These are phyloP conservation scores for Parapsyche elsis DNA, from an alignment of 1,140 invertebrate species.

Conservation along the genomic window DNA sequence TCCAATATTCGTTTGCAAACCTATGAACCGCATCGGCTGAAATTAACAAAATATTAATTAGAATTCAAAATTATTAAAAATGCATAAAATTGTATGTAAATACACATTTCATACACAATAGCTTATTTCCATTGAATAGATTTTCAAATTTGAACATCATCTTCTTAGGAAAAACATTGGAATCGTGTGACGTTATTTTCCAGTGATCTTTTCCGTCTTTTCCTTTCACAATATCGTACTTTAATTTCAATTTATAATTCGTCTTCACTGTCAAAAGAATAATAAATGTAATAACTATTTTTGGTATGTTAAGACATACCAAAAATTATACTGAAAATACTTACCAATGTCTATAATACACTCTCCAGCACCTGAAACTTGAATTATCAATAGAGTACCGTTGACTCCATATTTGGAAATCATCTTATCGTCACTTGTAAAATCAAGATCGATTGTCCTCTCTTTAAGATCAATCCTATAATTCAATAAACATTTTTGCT, in stretches of 20 bases:
- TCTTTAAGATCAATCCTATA: not conserved
- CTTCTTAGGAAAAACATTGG: not conserved
- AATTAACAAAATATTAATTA: too few relatives aligned
- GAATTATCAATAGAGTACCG: constrained; percentile 9
- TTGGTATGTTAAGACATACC: not conserved
- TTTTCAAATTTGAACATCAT: constrained; percentile 33
- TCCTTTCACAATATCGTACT: constrained; percentile 27
- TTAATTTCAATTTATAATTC: not conserved
- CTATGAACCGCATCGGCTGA: constrained; percentile 58
- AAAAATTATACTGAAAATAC: constrained; percentile 2
- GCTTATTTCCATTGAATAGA: constrained; percentile 35
- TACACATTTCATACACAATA: constrained; percentile 4
- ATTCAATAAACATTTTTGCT: not conserved
- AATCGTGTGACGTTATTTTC: constrained; percentile 15
- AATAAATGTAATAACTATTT: not conserved
- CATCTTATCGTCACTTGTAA: not conserved
- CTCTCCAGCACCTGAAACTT: not conserved
- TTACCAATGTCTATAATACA: not conserved
- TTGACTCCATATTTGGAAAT: not conserved
- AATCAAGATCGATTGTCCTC: not conserved
- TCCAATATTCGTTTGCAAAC: constrained; percentile 63
- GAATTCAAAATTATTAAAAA: constrained; percentile 9
- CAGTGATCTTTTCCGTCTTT: constrained; percentile 32
- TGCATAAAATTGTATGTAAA: not conserved
- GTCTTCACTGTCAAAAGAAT: not conserved